These are phyloP conservation scores for Siphamia tubifer DNA, from an alignment of 2,113 vertebrate genomes.

Conservation along the genomic window DNA sequence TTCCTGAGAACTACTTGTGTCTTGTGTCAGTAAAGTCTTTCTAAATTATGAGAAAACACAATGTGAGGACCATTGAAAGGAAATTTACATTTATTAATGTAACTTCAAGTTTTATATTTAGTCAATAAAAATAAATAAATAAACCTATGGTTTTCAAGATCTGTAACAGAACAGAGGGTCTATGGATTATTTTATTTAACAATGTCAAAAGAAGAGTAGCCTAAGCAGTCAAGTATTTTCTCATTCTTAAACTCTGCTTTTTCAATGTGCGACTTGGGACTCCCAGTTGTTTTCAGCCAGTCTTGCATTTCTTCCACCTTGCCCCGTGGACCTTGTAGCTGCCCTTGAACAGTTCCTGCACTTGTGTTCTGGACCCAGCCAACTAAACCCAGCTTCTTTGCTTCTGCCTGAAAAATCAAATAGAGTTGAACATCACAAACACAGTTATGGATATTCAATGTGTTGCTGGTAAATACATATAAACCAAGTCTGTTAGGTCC, in stretches of 20 bases:
- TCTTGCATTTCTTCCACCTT: slow-evolving; percentile 87
- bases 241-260: slow-evolving; percentile 88
- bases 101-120: neutral
- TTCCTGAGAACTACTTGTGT: no score
- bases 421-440: neutral
- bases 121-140: slow-evolving; percentile 58
- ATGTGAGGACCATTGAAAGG: neutral
- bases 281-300: slow-evolving; percentile 89
- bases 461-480: neutral
- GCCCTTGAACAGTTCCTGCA: slow-evolving; percentile 87
- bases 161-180: neutral
- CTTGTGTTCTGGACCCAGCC: slow-evolving; percentile 94
- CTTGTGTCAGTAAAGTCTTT: no score
- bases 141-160: slow-evolving; percentile 10
- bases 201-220: slow-evolving; percentile 86
- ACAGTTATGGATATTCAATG: neutral
- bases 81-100: slow-evolving; percentile 22
- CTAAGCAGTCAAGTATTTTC: slow-evolving; percentile 77
- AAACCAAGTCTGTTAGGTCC: no score
- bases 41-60: no score
- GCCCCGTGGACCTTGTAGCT: slow-evolving; percentile 82
- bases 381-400: slow-evolving; percentile 87
- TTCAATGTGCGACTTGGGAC: slow-evolving; percentile 87
- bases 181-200: slow-evolving; percentile 38
- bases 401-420: slow-evolving; percentile 81